Conservation (phyloP, 2,113 vertebrate species). For the Gymnocephalus cernua region DNA sequence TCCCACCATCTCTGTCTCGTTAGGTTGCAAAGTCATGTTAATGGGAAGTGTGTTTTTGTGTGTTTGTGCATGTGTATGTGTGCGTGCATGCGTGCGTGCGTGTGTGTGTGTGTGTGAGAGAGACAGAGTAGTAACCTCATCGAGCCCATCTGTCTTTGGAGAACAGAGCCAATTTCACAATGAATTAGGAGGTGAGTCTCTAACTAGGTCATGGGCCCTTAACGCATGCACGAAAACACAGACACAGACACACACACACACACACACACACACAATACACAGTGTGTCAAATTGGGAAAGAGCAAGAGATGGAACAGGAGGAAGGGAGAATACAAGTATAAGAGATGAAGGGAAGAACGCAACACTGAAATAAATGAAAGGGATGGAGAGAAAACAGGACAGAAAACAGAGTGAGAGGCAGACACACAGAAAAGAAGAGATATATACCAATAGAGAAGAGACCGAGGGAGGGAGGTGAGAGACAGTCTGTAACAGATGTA, state of each 20-base stretch:
- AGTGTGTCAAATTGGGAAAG: conserved; percentile 22
- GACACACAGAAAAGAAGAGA: not conserved
- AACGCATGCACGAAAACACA: not conserved
- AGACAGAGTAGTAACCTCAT: conserved; percentile 46
- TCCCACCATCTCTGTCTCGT: not conserved
- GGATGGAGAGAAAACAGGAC: not conserved
- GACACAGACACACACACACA: conserved; percentile 3
- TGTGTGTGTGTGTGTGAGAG: conserved; percentile 4
- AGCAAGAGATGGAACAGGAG: conserved; percentile 11
- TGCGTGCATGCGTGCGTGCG: conserved; percentile 3
- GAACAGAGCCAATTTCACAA: conserved; percentile 73
- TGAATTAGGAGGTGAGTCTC: conserved; percentile 71
- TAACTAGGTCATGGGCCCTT: conserved; percentile 68
- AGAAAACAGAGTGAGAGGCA: not conserved
- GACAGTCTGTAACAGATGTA: conserved; percentile 14
- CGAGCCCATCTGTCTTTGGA: conserved; percentile 60
- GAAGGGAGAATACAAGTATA: not conserved
- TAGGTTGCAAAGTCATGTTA: conserved; percentile 48
- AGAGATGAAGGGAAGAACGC: not conserved
- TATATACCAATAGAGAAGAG: not conserved
- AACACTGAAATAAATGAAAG: not conserved
- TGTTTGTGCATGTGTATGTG: too few relatives aligned
- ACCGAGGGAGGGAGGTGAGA: not conserved
- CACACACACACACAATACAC: conserved; percentile 6
- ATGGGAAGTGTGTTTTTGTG: not conserved